These are phyloP conservation scores for Cirrhinus molitorella DNA, from an alignment of 2,797 vertebrate species.

Conservation along the genomic window DNA sequence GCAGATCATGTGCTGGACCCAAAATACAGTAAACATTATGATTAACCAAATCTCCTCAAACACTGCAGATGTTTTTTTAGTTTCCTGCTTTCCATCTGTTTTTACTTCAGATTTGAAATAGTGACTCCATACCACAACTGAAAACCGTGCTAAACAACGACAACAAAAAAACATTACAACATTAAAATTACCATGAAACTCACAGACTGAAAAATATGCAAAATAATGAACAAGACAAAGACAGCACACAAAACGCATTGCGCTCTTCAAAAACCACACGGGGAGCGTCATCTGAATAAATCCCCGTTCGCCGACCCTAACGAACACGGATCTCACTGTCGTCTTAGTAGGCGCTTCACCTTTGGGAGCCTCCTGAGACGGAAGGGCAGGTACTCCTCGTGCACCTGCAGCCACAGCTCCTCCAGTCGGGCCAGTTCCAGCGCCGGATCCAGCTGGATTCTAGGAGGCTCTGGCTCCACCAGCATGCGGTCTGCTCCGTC, in stretches of 20 bases:
- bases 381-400: conserved; percentile 86
- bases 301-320: background rate
- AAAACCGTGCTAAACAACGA: background rate
- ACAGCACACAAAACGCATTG: too few relatives aligned
- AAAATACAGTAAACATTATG: background rate
- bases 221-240: background rate
- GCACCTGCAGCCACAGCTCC: conserved; percentile 88
- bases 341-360: conserved; percentile 24
- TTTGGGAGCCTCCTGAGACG: conserved; percentile 84
- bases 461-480: conserved; percentile 74
- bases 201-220: background rate
- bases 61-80: background rate
- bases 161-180: too few relatives aligned
- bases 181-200: background rate
- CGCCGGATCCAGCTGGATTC: conserved; percentile 82
- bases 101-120: background rate
- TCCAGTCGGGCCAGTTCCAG: conserved; percentile 83
- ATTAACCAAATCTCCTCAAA: background rate
- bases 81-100: background rate
- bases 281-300: background rate
- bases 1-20: background rate
- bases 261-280: background rate
- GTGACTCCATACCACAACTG: background rate
- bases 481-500: conserved; percentile 69
- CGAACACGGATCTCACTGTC: background rate